A percentile compares a stretch with the other conserved stretches of the same genome.
These are phyloP conservation scores for Triops longicaudatus DNA, from an alignment of 1,140 invertebrate species.

Conservation along the genomic window DNA sequence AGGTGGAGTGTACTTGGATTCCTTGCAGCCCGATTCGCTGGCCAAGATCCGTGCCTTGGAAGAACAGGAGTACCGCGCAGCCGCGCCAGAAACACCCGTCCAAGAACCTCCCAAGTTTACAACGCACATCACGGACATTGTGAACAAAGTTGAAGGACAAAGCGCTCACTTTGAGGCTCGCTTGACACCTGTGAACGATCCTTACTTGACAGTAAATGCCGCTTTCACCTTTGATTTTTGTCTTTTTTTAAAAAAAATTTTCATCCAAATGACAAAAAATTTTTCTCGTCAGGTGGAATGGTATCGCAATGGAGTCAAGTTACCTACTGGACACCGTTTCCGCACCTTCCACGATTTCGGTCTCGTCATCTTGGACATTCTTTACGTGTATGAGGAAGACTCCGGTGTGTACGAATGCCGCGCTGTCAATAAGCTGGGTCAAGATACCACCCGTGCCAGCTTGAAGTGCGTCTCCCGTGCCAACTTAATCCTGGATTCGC, in stretches of 20 bases:
- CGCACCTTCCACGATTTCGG: constrained; percentile 94
- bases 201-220: constrained; percentile 56
- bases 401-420: constrained; percentile 86
- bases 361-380: constrained; percentile 89
- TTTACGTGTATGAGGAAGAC: constrained; percentile 95
- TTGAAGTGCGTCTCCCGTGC: constrained; percentile 81
- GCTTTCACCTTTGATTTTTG: constrained; percentile 30
- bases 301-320: constrained; percentile 87
- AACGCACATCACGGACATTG: constrained; percentile 72
- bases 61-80: constrained; percentile 48
- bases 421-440: constrained; percentile 84
- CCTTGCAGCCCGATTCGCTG: constrained; percentile 86
- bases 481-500: constrained; percentile 87
- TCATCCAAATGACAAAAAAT: constrained; percentile 42
- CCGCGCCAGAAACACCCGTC: constrained; percentile 52
- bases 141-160: constrained; percentile 79
- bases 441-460: constrained; percentile 73
- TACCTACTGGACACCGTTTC: constrained; percentile 86
- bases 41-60: constrained; percentile 84
- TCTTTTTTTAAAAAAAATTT: no score
- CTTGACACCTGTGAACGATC: constrained; percentile 81
- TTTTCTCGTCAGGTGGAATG: constrained; percentile 61
- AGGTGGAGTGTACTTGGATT: constrained; percentile 84
- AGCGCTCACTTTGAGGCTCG: constrained; percentile 86
- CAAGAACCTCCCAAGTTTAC: constrained; percentile 77